Evolutionary conservation across 2,797 vertebrate species (phyloP), one percentile per base, ranked within the genome.

Genomic region (Karalla daura): DNA sequence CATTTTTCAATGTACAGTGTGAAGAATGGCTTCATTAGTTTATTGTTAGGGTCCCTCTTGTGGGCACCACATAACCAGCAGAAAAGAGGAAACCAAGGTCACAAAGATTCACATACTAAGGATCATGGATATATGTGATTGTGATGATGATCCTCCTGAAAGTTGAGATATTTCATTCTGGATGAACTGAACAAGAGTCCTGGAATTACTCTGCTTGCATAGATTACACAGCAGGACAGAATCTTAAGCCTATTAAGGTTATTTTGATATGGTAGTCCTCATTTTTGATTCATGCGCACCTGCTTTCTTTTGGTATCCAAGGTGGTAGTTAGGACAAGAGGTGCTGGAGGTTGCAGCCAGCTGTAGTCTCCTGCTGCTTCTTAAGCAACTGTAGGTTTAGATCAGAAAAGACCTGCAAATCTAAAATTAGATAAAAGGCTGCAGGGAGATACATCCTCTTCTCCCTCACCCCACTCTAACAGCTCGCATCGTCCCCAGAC

Each of bases 371-470:
- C 39, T 25, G 0, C 53, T 63, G 56, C 50, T 74, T 18, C n/a
- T 44, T 33, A 5, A 40, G 44, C 28, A 51, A 5, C 20, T 51
- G 45, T 15, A 50, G 54, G 58, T 67, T 70, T 33, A 46, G 44
- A 66, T 64, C 63, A 72, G 32, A 43, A 53, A 52, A 77, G 54
- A 64, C 50, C 62, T 9, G 27, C 44, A 52, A 46, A 78, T 71
- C 17, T 60, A 46, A 70, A 78, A 81, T 63, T 35, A 66, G 67
- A 84, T 84, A 62, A 63, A 35, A 17, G 47, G 43, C 56, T 63
- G 24, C 24, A 24, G 58, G 36, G 63, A 55, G 12, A 36, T 53
- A 15, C 58, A 41, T 25, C 25, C 13, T 7, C 32, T 5, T 3
- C 41, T 68, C 60, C 69, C 3, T 11, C 35, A 58, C 62, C 44